Conservation (phyloP, 2,113 vertebrate species). For the Drymodes brunneopygia region DNA sequence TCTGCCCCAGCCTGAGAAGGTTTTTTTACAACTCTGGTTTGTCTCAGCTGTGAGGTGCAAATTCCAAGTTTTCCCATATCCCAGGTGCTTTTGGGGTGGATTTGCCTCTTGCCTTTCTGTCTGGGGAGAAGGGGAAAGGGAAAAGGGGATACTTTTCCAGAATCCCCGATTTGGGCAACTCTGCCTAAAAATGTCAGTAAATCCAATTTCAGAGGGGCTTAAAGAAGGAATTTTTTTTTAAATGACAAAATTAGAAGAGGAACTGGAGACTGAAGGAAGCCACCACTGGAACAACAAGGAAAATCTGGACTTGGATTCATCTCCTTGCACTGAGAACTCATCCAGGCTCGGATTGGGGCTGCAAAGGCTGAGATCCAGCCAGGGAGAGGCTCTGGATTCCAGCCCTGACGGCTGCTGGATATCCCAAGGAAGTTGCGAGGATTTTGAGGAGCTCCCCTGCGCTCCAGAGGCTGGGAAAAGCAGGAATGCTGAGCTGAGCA, state of each 20-base stretch:
- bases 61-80: not conserved
- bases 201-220: not conserved
- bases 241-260: not conserved
- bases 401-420: fast-evolving
- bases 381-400: not conserved
- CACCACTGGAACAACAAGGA: not conserved
- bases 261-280: not conserved
- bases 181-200: not conserved
- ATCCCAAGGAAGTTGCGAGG: fast-evolving
- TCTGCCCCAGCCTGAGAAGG: not conserved
- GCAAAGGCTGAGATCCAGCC: not conserved
- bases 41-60: not conserved
- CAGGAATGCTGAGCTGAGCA: not conserved
- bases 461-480: not conserved
- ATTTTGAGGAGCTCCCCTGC: not conserved
- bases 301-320: not conserved
- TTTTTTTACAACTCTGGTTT: not conserved
- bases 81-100: not conserved
- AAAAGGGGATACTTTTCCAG: not conserved
- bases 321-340: not conserved
- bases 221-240: not conserved
- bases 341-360: not conserved
- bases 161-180: fast-evolving
- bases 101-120: not conserved
- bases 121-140: not conserved